These are phyloP conservation scores for Lagria hirta DNA, from an alignment of 2,888 invertebrate genomes.

Conservation along the genomic window DNA sequence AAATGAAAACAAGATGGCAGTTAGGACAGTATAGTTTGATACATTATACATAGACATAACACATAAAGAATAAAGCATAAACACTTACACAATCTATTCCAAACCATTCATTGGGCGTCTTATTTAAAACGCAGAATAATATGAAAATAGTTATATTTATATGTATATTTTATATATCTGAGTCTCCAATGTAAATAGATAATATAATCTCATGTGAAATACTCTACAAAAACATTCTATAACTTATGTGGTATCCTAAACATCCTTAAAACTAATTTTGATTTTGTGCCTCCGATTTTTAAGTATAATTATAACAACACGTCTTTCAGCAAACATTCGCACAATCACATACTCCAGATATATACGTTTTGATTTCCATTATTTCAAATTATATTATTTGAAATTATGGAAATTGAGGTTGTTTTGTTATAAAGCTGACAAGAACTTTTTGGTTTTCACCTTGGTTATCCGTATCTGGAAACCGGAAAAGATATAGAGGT, in stretches of 20 bases:
- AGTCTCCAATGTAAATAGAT: conserved; percentile 52
- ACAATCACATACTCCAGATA: conserved; percentile 29
- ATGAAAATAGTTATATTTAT: conserved; percentile 51
- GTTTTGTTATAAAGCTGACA: conserved; percentile 26
- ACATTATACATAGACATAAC: conserved; percentile 48
- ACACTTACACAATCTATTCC: conserved; percentile 46
- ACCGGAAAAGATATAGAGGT: conserved; percentile 30
- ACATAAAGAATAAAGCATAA: conserved; percentile 42
- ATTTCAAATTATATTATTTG: conserved; percentile 5
- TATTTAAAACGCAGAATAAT: conserved; percentile 48
- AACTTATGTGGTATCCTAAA: conserved; percentile 49
- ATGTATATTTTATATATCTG: conserved; percentile 47
- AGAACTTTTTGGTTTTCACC: conserved; percentile 26
- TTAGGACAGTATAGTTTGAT: conserved; percentile 32
- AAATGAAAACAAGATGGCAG: conserved; percentile 27
- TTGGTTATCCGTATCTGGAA: conserved; percentile 27
- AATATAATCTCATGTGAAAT: conserved; percentile 51
- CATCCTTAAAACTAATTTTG: conserved; percentile 51
- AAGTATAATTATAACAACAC: conserved; percentile 38
- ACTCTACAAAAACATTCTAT: conserved; percentile 50
- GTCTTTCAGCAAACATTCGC: conserved; percentile 44
- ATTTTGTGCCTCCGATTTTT: conserved; percentile 50
- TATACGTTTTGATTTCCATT: conserved; percentile 21
- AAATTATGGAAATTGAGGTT: conserved; percentile 16
- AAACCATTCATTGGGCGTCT: conserved; percentile 41